Evolutionary conservation across 2,113 vertebrate species (phyloP), one percentile per base, ranked within the genome.

Genomic region (Cochlearius cochlearius): DNA sequence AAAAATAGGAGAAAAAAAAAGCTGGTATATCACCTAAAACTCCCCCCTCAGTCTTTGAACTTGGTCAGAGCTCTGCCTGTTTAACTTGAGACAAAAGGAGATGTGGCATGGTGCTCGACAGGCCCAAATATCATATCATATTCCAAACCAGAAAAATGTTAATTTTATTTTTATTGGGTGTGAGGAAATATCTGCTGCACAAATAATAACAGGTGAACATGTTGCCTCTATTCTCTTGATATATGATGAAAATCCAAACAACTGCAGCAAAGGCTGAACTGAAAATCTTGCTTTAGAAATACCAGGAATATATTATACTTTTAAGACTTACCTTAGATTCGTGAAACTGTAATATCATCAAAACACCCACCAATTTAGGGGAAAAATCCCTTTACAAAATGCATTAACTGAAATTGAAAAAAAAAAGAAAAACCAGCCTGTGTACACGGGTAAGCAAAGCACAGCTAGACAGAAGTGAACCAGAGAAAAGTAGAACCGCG

Each of bases 361-460:
- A 73, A 97, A 92, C 64, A 47, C 13, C 9, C 66, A 29, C 15
- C 7, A 45, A 73, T 72, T 69, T 58, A 50, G 27, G 7, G 23
- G 2, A 12, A 30, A 49, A 49, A 66, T 8, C 1, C 7, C 34
- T 49, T 68, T 74, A 68, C 12, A 75, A 87, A 80, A 80, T 41
- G 2, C 15, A 86, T 38, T 69, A 77, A 88, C 5, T 2, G 25
- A 67, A 79, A 60, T 2, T 11, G 26, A 36, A 55, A 36, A 39
- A 36, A 55, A 36, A 39, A 63, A 34, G 12, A 1, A 55, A 76
- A 82, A 83, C 20, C 10, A n/a, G 6, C 8, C 53, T 27, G 14
- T 0, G 0, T 47, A 39, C 6, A 30, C 0, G 1, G 15, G 5
- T 27, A 71, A 83, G 41, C 41, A 83, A 88, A 82, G 22, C 14